These are phyloP conservation scores for Chionomys nivalis DNA, from an alignment of 2,113 vertebrate genomes.

Conservation along the genomic window DNA sequence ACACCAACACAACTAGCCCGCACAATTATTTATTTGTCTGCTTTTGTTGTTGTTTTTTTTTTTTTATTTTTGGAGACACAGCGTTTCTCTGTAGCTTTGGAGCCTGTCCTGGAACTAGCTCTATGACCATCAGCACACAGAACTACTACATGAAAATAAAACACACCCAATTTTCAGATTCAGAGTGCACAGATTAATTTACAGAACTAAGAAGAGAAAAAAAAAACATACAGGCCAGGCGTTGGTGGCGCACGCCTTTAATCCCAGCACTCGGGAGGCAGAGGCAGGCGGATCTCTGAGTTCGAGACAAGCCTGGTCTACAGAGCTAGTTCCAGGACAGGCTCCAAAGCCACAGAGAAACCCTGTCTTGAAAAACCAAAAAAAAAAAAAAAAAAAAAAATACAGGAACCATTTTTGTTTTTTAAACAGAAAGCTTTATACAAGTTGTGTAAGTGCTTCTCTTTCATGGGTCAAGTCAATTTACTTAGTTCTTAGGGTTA, in stretches of 20 bases:
- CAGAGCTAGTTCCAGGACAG: too few species aligned
- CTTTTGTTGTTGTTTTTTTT: too few species aligned
- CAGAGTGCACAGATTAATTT: background rate
- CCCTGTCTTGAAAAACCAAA: too few species aligned
- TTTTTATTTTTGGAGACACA: background rate
- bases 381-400: background rate
- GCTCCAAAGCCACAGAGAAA: too few species aligned
- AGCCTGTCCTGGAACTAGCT: background rate
- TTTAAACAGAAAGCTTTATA: slow-evolving; percentile 54
- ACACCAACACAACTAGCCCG: background rate
- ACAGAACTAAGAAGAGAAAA: background rate
- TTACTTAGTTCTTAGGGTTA: slow-evolving; percentile 73
- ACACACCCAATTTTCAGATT: background rate
- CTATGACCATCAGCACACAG: slow-evolving; percentile 25
- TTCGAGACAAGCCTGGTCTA: too few species aligned
- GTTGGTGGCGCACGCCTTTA: too few species aligned
- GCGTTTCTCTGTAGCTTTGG: background rate
- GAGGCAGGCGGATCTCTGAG: too few species aligned
- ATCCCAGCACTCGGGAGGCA: too few species aligned
- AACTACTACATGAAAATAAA: background rate
- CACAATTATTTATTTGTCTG: too few species aligned
- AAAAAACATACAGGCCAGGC: background rate
- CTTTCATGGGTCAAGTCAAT: slow-evolving; percentile 66
- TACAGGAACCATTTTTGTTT: background rate
- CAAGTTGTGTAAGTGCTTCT: slow-evolving; percentile 74